phyloP scores from a whole-genome alignment of 2,888 invertebrate species.

The Plagiodera versicolora region DNA sequence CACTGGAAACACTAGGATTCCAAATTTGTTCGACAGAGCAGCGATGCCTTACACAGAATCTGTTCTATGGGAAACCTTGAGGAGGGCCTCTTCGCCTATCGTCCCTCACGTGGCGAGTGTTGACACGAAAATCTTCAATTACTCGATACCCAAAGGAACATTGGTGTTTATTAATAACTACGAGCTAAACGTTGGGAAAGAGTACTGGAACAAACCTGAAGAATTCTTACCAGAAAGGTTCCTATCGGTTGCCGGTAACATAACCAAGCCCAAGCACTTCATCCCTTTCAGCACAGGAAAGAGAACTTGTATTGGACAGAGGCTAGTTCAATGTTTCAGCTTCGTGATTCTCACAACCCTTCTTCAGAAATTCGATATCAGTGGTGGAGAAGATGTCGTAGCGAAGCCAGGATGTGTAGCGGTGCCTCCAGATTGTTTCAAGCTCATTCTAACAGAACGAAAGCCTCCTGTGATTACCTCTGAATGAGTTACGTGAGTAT shows the following conservation, averaged over 20 bases:
- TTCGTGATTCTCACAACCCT: slow-evolving; percentile 74
- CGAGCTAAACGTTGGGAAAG: slow-evolving; percentile 71
- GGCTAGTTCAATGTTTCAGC: slow-evolving; percentile 74
- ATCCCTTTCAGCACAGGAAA: slow-evolving; percentile 85
- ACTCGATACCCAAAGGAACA: slow-evolving; percentile 73
- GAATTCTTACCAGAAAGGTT: slow-evolving; percentile 78
- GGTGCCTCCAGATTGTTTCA: slow-evolving; percentile 72
- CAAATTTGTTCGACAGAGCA: slow-evolving; percentile 68
- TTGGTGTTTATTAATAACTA: slow-evolving; percentile 85
- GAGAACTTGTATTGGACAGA: slow-evolving; percentile 84
- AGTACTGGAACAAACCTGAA: slow-evolving; percentile 73
- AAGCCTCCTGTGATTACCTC: slow-evolving; percentile 7
- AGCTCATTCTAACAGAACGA: slow-evolving; percentile 62
- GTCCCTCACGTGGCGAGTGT: slow-evolving; percentile 87
- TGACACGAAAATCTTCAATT: slow-evolving; percentile 72
- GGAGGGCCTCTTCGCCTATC: slow-evolving; percentile 83
- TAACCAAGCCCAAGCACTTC: slow-evolving; percentile 69
- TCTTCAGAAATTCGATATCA: slow-evolving; percentile 70
- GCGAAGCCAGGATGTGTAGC: slow-evolving; percentile 73
- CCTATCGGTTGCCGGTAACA: slow-evolving; percentile 54
- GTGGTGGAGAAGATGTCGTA: slow-evolving; percentile 60
- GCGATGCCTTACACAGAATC: slow-evolving; percentile 80
- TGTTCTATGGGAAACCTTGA: slow-evolving; percentile 75
- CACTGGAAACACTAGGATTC: slow-evolving; percentile 59
- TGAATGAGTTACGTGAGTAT: background rate